Conservation (phyloP, 2,888 invertebrate species). For the Drosophila eohydei region DNA sequence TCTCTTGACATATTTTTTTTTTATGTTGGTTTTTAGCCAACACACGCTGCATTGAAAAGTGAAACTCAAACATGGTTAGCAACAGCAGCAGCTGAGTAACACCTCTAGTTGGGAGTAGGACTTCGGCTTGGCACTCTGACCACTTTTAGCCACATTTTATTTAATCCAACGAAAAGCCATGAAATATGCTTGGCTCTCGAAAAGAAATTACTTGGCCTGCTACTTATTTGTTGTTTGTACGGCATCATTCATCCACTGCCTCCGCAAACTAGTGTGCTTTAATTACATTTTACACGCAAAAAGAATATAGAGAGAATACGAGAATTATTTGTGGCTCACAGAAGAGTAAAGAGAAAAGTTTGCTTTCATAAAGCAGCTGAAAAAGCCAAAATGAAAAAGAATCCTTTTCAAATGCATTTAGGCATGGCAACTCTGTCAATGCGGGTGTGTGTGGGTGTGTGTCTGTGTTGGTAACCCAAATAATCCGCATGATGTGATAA, state of each 20-base stretch:
- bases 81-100: too few species aligned
- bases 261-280: constrained; percentile 39
- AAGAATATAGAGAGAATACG: constrained; percentile 28
- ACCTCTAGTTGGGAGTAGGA: background rate
- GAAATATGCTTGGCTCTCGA: constrained; percentile 37
- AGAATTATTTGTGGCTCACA: constrained; percentile 42
- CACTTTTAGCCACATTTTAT: constrained; percentile 55
- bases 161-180: constrained; percentile 54
- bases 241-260: constrained; percentile 41
- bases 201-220: constrained; percentile 53
- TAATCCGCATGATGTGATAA: constrained; percentile 68
- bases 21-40: constrained; percentile 29
- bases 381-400: constrained; percentile 53
- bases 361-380: constrained; percentile 33
- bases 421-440: constrained; percentile 34
- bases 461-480: constrained; percentile 62
- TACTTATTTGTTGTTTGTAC: constrained; percentile 46
- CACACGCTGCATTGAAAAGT: constrained; percentile 24
- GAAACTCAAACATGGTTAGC: constrained; percentile 32
- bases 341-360: constrained; percentile 19
- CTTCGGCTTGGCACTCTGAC: constrained; percentile 16
- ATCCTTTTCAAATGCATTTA: constrained; percentile 65
- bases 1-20: constrained; percentile 75
- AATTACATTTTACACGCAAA: constrained; percentile 64
- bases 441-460: constrained; percentile 7